Evolutionary conservation across 2,113 vertebrate genomes (phyloP), one percentile per base, ranked within the genome.

Genomic region (Petaurus breviceps): DNA sequence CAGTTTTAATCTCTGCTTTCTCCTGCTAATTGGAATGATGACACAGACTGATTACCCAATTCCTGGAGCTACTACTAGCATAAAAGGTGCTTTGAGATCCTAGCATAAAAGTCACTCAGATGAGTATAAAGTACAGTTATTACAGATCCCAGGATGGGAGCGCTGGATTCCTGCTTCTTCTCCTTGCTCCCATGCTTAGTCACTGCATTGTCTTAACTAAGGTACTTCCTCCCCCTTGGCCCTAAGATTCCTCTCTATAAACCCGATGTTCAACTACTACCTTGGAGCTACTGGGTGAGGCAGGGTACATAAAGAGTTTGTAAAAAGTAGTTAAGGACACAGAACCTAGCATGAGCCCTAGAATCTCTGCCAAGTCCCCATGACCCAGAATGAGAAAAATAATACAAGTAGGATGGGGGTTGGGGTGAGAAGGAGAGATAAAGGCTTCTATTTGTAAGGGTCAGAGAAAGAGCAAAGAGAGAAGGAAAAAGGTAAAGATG

Each of bases 51-150:
- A 47, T 90, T 90, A 31, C 94, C 92, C 94, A 94, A 55, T 92
- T 97, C 93, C 46, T 91, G 77, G 93, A 47, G 61, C 95, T 51
- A 90, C 94, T 93, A 91, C 93, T 16, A 94, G 95, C 93, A 97
- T 97, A 93, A 97, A 97, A 97, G 95, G 94, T 91, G 57, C 95
- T 97, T 98, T 97, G 96, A 97, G 97, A 95, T 92, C 94, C 94
- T 26, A 46, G 95, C 94, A 98, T 96, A 94, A 98, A 97, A 98
- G 95, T 49, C 54, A 0, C 53, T 9, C 8, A 89, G 52, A 43
- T 90, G 91, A 96, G 89, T 92, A 97, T 95, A 96, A 98, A 98
- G 96, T 53, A 0, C 89, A 49, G 23, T 0, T 43, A 51, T 9
- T 50, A 54, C 51, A 90, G 90, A 93, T 91, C 55, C 10, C 51